Conservation (phyloP, 2,797 vertebrate genomes). For the Coilia nasus region DNA sequence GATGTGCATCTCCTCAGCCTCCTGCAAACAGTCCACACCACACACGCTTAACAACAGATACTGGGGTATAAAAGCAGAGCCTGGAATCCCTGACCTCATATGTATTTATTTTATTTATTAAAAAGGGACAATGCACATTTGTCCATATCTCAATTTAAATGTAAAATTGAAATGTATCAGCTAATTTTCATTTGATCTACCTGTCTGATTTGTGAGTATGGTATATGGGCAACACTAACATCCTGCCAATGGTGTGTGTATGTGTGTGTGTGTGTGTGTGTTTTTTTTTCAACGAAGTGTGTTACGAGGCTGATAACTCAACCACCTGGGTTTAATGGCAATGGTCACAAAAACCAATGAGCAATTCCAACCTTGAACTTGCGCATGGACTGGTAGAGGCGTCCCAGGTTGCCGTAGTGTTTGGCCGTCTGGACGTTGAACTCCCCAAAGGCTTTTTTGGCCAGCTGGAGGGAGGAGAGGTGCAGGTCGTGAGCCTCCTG, state of each 20-base stretch:
- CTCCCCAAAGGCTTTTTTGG: constrained; percentile 98
- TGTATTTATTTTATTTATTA: no score
- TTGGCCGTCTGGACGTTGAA: constrained; percentile 99
- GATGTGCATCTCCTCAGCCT: no score
- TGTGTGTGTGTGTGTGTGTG: no score
- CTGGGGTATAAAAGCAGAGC: no score
- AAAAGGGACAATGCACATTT: no score
- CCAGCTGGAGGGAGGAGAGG: constrained; percentile 94
- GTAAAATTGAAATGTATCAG: no score
- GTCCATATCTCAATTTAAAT: no score
- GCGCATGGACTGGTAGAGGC: constrained; percentile 99
- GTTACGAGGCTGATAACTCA: not conserved
- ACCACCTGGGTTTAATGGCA: not conserved
- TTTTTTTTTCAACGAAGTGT: not conserved
- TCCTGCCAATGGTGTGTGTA: not conserved
- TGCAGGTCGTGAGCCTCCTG: constrained; percentile 98
- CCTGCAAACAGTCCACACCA: no score
- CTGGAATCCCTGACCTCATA: no score
- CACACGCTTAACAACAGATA: no score
- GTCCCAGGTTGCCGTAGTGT: constrained; percentile 97
- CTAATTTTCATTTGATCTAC: no score
- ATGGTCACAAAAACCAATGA: not conserved
- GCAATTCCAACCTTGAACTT: constrained; percentile 90
- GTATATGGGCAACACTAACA: not conserved
- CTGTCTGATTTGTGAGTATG: not conserved